A percentile compares a stretch with the other conserved stretches of the same genome.
Evolutionary conservation across 2,797 vertebrate genomes (phyloP).

Genomic region (Pelodytes ibericus): DNA sequence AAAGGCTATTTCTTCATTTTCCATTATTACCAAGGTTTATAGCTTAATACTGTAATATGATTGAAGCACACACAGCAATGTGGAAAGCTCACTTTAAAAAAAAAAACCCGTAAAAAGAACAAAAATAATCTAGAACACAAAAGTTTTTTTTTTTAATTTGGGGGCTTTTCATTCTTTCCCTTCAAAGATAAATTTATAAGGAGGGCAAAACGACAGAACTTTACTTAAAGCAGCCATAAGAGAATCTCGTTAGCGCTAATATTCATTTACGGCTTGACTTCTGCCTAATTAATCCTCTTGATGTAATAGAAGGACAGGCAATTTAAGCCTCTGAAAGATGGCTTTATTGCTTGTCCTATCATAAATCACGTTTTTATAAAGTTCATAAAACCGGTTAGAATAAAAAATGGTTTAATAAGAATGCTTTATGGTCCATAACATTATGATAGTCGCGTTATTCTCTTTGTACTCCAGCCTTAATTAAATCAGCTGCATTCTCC

Average conservation of each 20-base stretch:
- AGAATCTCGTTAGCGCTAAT: constrained; percentile 77
- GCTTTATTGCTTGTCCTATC: constrained; percentile 66
- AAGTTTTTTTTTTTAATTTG: background rate
- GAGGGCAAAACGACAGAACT: constrained; percentile 74
- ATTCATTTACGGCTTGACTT: constrained; percentile 79
- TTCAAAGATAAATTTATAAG: constrained; percentile 67
- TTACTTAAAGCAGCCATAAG: constrained; percentile 72
- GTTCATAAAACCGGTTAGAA: constrained; percentile 81
- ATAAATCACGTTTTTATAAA: constrained; percentile 80
- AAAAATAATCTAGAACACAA: background rate
- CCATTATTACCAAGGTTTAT: background rate
- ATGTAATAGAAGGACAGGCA: constrained; percentile 68
- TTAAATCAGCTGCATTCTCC: constrained; percentile 71
- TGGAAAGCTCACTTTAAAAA: background rate
- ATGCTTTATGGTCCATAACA: constrained; percentile 78
- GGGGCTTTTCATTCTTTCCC: background rate
- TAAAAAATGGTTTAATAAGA: constrained; percentile 83
- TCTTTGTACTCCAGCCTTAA: constrained; percentile 74
- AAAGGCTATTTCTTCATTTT: background rate
- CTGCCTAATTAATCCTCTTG: constrained; percentile 72
- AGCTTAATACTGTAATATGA: background rate
- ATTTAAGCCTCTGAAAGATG: constrained; percentile 75
- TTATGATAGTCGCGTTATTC: constrained; percentile 78
- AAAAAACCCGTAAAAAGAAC: background rate
- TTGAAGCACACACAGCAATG: background rate